Conservation (phyloP, 2,797 vertebrate genomes). For the Euthynnus affinis region DNA sequence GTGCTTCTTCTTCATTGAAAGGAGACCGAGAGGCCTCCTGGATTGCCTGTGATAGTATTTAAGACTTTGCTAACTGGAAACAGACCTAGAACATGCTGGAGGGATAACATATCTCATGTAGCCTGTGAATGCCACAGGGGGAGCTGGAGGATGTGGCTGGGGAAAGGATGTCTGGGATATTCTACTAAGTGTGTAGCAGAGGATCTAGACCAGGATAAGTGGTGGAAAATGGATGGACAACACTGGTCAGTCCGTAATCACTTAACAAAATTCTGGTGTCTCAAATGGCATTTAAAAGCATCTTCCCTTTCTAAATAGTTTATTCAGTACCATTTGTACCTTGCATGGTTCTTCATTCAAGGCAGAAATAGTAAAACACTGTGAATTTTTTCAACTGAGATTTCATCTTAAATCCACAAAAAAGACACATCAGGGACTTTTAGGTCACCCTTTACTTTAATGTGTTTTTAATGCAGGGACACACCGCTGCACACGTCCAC, state of each 20-base stretch:
- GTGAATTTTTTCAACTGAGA: neutral
- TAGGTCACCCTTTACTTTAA: conserved; percentile 21
- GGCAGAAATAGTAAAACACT: conserved; percentile 9
- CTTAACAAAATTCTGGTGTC: conserved; percentile 4
- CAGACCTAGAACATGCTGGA: conserved; percentile 18
- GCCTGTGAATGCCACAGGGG: conserved; percentile 8
- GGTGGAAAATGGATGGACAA: neutral
- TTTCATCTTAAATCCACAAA: conserved; percentile 18
- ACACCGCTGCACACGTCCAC: conserved; percentile 19
- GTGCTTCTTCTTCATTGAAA: neutral
- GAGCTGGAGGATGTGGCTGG: conserved; percentile 19
- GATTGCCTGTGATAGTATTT: conserved; percentile 16
- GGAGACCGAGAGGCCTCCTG: neutral
- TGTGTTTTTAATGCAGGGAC: conserved; percentile 27
- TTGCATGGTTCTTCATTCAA: neutral
- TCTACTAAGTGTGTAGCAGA: conserved; percentile 17
- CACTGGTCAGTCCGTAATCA: neutral
- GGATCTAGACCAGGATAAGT: conserved; percentile 7
- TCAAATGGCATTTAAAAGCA: neutral
- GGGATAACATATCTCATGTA: conserved; percentile 23
- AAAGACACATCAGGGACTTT: conserved; percentile 1
- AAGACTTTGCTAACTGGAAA: conserved; percentile 30
- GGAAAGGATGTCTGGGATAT: neutral
- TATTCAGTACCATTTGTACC: neutral
- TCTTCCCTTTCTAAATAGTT: neutral